These are phyloP conservation scores for Cancer borealis DNA, from an alignment of 2,888 invertebrate genomes.

Conservation along the genomic window DNA sequence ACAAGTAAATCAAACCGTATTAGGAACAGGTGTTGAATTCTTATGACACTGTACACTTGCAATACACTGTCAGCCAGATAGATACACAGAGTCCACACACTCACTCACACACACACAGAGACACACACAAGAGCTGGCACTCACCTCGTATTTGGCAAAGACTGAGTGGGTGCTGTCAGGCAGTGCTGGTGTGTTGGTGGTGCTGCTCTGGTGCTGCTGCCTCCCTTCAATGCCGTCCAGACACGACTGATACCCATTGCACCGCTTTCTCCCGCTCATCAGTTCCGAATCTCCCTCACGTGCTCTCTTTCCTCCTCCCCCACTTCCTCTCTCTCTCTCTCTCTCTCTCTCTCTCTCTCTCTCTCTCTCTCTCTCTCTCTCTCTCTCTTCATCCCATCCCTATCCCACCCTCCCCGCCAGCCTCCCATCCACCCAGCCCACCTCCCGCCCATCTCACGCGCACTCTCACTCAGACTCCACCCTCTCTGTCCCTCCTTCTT, in stretches of 20 bases:
- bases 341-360: neutral
- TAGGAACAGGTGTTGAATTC: neutral
- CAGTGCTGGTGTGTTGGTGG: neutral
- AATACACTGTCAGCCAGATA: neutral
- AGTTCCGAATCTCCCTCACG: neutral
- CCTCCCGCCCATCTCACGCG: neutral
- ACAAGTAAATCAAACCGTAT: neutral
- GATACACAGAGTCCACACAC: neutral
- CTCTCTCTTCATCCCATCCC: neutral
- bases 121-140: neutral
- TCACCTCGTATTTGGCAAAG: neutral
- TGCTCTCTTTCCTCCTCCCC: slow-evolving; percentile 35
- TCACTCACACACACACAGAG: neutral
- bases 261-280: neutral
- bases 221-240: neutral
- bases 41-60: neutral
- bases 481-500: neutral
- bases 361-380: neutral
- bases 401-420: neutral
- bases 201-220: neutral
- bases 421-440: neutral
- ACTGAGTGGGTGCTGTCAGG: neutral
- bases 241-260: slow-evolving; percentile 4
- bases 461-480: neutral
- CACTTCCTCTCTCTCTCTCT: neutral